Evolutionary conservation across 2,113 vertebrate species (phyloP).

Genomic region (Dipodomys ordii): DNA sequence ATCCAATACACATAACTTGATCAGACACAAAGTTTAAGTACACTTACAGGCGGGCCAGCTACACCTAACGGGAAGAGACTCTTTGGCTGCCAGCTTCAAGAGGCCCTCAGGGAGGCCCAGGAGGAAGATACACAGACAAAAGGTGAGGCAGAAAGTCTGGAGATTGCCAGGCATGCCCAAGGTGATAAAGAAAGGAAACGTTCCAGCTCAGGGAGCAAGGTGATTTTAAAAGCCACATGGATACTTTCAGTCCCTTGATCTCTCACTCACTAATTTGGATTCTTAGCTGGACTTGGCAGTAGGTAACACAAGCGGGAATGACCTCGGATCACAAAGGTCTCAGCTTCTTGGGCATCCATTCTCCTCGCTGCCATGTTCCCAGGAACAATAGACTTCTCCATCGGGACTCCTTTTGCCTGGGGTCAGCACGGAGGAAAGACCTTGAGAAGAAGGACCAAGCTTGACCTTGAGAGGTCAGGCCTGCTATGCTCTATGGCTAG

Average conservation of each 20-base stretch:
- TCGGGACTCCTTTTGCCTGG: neutral
- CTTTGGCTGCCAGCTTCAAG: conserved; percentile 81
- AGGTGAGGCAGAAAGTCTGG: conserved; percentile 47
- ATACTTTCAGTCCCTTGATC: neutral
- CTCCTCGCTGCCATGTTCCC: neutral
- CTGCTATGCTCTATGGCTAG: neutral
- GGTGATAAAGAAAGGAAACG: conserved; percentile 59
- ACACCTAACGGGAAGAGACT: conserved; percentile 82
- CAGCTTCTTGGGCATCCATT: neutral
- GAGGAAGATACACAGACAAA: conserved; percentile 81
- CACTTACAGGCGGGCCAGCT: conserved; percentile 88
- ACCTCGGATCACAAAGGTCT: conserved; percentile 39
- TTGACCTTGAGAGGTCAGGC: neutral
- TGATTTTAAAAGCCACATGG: conserved; percentile 34
- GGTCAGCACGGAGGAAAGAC: neutral
- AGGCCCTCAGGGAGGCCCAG: conserved; percentile 82
- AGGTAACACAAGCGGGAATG: neutral
- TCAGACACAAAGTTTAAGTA: conserved; percentile 93
- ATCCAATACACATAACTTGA: conserved; percentile 92
- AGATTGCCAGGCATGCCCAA: conserved; percentile 55
- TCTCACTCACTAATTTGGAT: neutral
- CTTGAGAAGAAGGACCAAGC: neutral
- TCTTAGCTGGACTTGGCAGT: neutral
- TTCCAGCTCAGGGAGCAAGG: neutral
- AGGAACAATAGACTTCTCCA: neutral